phyloP scores from a whole-genome alignment of 2,797 vertebrate species.

The Falco rusticolus region DNA sequence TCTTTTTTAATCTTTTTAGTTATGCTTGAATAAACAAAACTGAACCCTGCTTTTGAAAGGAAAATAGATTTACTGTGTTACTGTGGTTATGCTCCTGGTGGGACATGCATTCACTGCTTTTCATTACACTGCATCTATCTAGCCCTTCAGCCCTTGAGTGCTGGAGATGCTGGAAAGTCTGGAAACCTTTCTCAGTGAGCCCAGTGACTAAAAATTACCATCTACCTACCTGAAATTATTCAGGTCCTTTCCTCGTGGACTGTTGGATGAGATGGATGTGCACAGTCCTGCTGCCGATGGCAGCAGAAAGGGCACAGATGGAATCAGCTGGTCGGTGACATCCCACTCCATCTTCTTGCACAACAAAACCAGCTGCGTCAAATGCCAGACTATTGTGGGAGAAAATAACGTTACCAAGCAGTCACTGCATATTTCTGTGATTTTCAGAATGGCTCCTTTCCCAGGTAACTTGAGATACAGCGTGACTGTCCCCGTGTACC shows the following conservation, averaged over 20 bases:
- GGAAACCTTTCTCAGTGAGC: background rate
- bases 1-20: background rate
- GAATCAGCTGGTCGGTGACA: background rate
- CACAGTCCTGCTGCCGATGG: background rate
- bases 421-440: background rate
- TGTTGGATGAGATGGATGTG: background rate
- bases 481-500: background rate
- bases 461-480: background rate
- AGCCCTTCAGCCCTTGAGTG: background rate
- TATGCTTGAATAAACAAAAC: background rate
- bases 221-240: background rate
- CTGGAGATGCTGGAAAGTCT: background rate
- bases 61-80: background rate
- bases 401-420: background rate
- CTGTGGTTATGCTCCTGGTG: background rate
- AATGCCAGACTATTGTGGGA: background rate
- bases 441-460: background rate
- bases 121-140: background rate
- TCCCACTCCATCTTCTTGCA: background rate
- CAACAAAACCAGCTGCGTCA: background rate
- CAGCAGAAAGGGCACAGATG: background rate
- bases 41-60: background rate
- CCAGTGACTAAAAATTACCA: background rate
- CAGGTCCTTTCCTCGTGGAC: background rate
- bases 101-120: background rate